phyloP scores from a whole-genome alignment of 2,888 invertebrate genomes.

The Steinernema hermaphroditum region DNA sequence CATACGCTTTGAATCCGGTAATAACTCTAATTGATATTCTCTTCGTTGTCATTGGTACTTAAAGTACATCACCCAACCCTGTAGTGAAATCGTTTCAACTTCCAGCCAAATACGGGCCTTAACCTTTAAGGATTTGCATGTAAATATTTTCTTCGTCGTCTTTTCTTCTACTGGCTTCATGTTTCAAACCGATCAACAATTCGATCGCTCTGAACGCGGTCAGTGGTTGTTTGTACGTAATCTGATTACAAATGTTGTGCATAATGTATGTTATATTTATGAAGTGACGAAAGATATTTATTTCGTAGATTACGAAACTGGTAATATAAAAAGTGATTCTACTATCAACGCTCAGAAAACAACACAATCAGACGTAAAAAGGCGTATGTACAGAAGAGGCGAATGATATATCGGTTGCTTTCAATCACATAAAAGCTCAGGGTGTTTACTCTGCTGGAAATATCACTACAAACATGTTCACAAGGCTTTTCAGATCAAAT shows the following conservation, averaged over 20 bases:
- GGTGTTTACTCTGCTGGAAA: too few species aligned
- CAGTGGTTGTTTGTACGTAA: slow-evolving; percentile 29
- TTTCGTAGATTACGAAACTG: neutral
- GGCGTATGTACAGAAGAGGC: too few species aligned
- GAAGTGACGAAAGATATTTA: slow-evolving; percentile 18
- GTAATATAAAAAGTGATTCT: neutral
- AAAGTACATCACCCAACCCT: neutral
- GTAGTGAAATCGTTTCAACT: slow-evolving; percentile 5
- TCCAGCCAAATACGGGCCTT: slow-evolving; percentile 25
- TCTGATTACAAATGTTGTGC: slow-evolving; percentile 25
- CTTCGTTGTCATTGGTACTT: too few species aligned
- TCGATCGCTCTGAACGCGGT: neutral
- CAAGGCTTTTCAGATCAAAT: too few species aligned
- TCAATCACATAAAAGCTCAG: too few species aligned
- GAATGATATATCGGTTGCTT: too few species aligned
- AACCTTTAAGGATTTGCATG: neutral
- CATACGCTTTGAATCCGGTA: too few species aligned
- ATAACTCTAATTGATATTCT: too few species aligned
- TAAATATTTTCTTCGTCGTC: neutral
- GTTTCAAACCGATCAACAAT: neutral
- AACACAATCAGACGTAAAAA: too few species aligned
- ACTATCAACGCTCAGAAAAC: too few species aligned
- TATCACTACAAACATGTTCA: too few species aligned
- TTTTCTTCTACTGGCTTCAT: neutral
- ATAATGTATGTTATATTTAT: slow-evolving; percentile 28